Evolutionary conservation across 2,888 invertebrate genomes (phyloP).

Genomic region (Bruchidius siliquastri): DNA sequence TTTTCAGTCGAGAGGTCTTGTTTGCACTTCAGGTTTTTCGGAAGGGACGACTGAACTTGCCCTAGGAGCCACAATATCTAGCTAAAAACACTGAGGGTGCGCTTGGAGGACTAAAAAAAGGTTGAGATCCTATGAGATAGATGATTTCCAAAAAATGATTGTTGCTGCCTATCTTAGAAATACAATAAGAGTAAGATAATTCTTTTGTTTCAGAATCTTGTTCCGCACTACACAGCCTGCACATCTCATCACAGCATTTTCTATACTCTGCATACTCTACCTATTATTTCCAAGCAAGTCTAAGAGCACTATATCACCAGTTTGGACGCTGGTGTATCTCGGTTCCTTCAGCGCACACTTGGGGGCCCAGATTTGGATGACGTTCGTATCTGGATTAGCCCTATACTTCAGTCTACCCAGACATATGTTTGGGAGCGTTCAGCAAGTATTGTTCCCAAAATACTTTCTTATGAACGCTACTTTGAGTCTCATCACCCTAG

Average conservation of each 20-base stretch:
- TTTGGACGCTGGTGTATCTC: conserved; percentile 66
- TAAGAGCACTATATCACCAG: conserved; percentile 40
- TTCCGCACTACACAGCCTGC: conserved; percentile 73
- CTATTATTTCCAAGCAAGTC: conserved; percentile 46
- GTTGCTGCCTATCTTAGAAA: neutral
- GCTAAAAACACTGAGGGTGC: no score
- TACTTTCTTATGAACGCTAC: conserved; percentile 77
- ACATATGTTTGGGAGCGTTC: conserved; percentile 82
- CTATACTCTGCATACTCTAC: conserved; percentile 53
- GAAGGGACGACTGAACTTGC: no score
- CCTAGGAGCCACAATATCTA: no score
- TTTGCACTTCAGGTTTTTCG: no score
- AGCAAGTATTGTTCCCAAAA: conserved; percentile 79
- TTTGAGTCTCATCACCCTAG: conserved; percentile 67
- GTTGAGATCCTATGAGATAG: no score
- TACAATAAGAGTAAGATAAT: neutral
- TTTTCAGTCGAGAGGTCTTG: no score
- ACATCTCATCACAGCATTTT: conserved; percentile 67
- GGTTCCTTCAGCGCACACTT: conserved; percentile 76
- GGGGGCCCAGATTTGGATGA: conserved; percentile 91
- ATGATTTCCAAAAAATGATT: neutral
- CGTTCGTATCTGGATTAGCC: conserved; percentile 82
- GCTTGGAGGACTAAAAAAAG: no score
- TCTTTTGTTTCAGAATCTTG: conserved; percentile 57
- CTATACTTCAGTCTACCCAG: conserved; percentile 81